phyloP scores from a whole-genome alignment of 92 coral and sea anemone genomes.

The Montipora capitata region DNA sequence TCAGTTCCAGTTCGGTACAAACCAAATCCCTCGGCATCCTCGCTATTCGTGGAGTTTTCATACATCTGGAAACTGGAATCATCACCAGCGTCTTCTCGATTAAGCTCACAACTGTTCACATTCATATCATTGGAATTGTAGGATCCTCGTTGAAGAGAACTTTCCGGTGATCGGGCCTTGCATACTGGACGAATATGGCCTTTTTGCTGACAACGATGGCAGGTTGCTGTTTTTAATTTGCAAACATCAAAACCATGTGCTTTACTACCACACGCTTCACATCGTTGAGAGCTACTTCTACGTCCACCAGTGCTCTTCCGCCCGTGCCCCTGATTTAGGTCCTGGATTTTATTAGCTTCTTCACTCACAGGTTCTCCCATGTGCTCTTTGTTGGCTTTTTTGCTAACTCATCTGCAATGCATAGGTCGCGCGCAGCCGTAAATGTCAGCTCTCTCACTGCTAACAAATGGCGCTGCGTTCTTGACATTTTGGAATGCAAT shows the following conservation, averaged over 20 bases:
- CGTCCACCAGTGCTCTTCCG: not conserved
- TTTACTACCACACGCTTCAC: slow-evolving; percentile 43
- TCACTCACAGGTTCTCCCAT: too few species aligned
- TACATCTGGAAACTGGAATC: too few species aligned
- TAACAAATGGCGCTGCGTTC: too few species aligned
- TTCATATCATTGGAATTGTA: not conserved
- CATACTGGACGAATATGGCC: slow-evolving; percentile 37
- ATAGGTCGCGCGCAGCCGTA: too few species aligned
- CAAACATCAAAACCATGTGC: slow-evolving; percentile 9
- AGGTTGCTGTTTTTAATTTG: slow-evolving; percentile 29
- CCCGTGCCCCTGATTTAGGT: not conserved
- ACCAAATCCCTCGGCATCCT: not conserved
- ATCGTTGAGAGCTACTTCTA: not conserved
- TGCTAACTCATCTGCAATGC: too few species aligned
- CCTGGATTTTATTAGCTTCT: slow-evolving; percentile 23
- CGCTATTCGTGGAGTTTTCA: too few species aligned
- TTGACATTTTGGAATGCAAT: slow-evolving; percentile 45
- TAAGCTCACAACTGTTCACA: slow-evolving; percentile 26
- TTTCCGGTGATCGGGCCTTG: slow-evolving; percentile 22
- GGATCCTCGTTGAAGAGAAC: slow-evolving; percentile 9
- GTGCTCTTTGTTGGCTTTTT: slow-evolving; percentile 6
- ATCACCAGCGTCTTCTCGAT: not conserved
- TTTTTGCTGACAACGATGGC: slow-evolving; percentile 42
- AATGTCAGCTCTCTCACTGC: too few species aligned
- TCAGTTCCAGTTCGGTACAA: slow-evolving; percentile 1